Base-by-base conservation (phyloP, 2,797 vertebrate genomes). In the Sphenodon punctatus region DNA sequence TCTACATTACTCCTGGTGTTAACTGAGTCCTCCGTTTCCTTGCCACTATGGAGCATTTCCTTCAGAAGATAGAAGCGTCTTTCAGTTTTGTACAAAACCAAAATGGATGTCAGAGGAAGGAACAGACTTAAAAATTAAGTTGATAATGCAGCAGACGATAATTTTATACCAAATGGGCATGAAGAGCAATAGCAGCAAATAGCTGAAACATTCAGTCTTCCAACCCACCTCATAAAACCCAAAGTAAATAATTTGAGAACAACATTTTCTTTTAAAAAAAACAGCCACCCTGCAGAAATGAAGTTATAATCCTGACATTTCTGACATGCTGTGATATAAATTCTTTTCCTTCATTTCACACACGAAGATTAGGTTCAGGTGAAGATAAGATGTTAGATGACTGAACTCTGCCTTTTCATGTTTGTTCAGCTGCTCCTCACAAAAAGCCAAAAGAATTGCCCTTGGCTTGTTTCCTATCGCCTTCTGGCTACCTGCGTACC, bases 401-500 rank as follows among this genome's bases (percentile, higher is more conserved):
- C 74, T 88, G 46, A 88, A 39, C 56, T 82, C n/a, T 85, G 59
- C 53, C 38, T 67, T 86, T 72, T 85, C 80, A 22, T 73, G 42
- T 89, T 41, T 93, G 93, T 93, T 75, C 84, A 99, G 98, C 27
- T 99, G 97, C 55, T 96, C 97, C 8, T 42, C 94, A 30, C 92
- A 95, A 86, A 97, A 95, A 72, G 95, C 86, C 65, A 98, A 98
- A 95, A 97, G 87, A n/a, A 90, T 92, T 3, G 95, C 89, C 8
- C 80, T 97, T 17, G 92, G 95, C 22, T 91, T 98, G 13, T 92
- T 99, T 69, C 99, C 99, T 0, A 6, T 99, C 1, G 38, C 96
- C 27, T 94, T 97, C 2, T 99, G 99, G 99, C 64, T 99, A 65
- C 98, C 96, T 30, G 94, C 94, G 0, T 99, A 99, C 46, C 95